Conservation (phyloP, 2,113 vertebrate species). For the Raja brachyura region DNA sequence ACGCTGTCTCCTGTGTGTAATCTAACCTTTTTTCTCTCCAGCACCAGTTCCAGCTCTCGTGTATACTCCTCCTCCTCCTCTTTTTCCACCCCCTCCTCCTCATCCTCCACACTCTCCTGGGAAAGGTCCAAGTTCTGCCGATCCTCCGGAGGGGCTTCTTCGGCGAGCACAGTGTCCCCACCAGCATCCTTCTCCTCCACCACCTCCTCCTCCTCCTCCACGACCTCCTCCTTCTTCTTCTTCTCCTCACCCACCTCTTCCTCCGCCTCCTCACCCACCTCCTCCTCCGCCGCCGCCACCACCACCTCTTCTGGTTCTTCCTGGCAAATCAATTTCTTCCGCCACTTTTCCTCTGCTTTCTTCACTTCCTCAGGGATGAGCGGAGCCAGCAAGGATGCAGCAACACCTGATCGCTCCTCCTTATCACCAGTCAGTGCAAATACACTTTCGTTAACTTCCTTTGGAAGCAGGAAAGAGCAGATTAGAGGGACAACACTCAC, state of each 20-base stretch:
- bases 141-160: conserved; percentile 64
- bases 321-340: conserved; percentile 75
- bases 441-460: conserved; percentile 90
- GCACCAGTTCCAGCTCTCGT: conserved; percentile 80
- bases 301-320: conserved; percentile 55
- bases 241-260: conserved; percentile 52
- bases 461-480: background rate
- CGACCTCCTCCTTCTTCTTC: no score
- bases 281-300: no score
- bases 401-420: conserved; percentile 83
- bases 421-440: conserved; percentile 83
- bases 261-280: conserved; percentile 52
- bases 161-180: conserved; percentile 48
- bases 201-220: conserved; percentile 64
- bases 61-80: conserved; percentile 85
- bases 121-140: conserved; percentile 68
- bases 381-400: conserved; percentile 81
- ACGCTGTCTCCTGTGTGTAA: background rate
- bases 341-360: conserved; percentile 90
- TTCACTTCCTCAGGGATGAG: conserved; percentile 81
- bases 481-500: background rate
- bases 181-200: conserved; percentile 43
- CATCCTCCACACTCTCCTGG: conserved; percentile 50
- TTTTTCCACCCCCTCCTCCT: conserved; percentile 57
- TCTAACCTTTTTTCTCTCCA: conserved; percentile 87